Evolutionary conservation across 2,888 invertebrate genomes (phyloP), one percentile per base, ranked within the genome.

Genomic region (Platerodrilus igneus): DNA sequence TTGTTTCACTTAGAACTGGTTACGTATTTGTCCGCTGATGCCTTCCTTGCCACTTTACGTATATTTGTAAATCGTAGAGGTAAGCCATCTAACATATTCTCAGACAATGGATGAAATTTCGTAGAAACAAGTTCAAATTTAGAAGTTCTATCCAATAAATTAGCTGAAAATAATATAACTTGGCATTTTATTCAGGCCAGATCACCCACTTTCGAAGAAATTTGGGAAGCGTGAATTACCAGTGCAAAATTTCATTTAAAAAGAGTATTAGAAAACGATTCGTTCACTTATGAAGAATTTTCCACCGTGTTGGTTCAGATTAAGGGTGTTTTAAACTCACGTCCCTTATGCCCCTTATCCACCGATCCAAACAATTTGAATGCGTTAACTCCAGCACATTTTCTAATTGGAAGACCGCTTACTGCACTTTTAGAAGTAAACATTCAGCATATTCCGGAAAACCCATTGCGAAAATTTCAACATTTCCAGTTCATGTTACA

Each of bases 211-310:
- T 57, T 59, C 30, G 63, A 63, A 4, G 63, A 63, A 8, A 23
- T 63, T 9, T 63, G 60, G 62, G 66, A 66, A 37, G 54, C 59
- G 2, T 58, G 52, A 4, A 52, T 64, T 5, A 61, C 57, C 27
- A 52, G 53, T 1, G 38, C 52, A 3, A 65, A 67, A 47, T 41
- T 32, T 38, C 62, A 61, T 46, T 32, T 64, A 13, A 45, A 43
- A 14, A 46, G 57, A 15, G 41, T 59, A 2, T 23, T 57, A 5
- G 56, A 57, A 1, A 47, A 48, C 19, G 15, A 37, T 3, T 33
- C 35, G 2, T 31, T 62, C 3, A 62, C 52, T 2, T 58, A 43
- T 33, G 60, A 64, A 39, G 56, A 63, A 26, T 46, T 60, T 27
- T 16, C 36, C 9, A 64, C 61, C 1, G 16, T 62, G 5, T 13